A percentile compares a stretch with the other conserved stretches of the same genome.
Conservation (phyloP, 1,140 invertebrate genomes). For the Eumeta japonica region DNA sequence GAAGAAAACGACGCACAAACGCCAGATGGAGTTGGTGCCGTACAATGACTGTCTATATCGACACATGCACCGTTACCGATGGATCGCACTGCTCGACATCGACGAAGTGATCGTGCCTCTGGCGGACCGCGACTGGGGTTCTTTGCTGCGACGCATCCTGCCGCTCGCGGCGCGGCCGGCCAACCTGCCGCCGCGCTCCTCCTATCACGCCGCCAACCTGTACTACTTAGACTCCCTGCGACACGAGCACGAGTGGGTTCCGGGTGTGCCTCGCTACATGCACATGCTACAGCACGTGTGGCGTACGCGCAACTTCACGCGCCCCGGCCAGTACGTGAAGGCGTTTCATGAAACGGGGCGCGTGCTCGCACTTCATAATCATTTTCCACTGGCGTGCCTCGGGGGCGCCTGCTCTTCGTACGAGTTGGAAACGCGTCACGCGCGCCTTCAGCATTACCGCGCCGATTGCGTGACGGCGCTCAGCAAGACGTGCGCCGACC, state of each 20-base stretch:
- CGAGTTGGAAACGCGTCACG: constrained; percentile 77
- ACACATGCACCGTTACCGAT: constrained; percentile 87
- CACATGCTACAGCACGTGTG: constrained; percentile 94
- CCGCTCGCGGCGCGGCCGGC: constrained; percentile 72
- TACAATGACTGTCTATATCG: constrained; percentile 97
- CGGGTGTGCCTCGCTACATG: constrained; percentile 84
- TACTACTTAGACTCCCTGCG: constrained; percentile 91
- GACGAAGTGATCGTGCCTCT: constrained; percentile 95
- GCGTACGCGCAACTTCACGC: constrained; percentile 86
- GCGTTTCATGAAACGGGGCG: constrained; percentile 91
- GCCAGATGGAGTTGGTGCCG: constrained; percentile 93
- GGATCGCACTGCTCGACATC: constrained; percentile 87
- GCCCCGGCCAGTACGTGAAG: constrained; percentile 90
- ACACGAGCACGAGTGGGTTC: constrained; percentile 78
- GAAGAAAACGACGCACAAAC: constrained; percentile 86
- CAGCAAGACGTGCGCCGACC: constrained; percentile 83
- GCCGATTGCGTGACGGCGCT: constrained; percentile 88
- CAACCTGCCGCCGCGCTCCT: constrained; percentile 70
- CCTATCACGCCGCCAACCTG: constrained; percentile 90
- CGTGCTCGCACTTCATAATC: constrained; percentile 88
- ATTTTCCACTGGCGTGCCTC: constrained; percentile 87
- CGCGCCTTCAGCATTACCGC: constrained; percentile 90
- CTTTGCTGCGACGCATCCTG: constrained; percentile 75
- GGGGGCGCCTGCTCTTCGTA: constrained; percentile 84
- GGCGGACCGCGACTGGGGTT: constrained; percentile 73